Conservation (phyloP, 1,140 invertebrate genomes). For the Drosophila gunungcola region DNA sequence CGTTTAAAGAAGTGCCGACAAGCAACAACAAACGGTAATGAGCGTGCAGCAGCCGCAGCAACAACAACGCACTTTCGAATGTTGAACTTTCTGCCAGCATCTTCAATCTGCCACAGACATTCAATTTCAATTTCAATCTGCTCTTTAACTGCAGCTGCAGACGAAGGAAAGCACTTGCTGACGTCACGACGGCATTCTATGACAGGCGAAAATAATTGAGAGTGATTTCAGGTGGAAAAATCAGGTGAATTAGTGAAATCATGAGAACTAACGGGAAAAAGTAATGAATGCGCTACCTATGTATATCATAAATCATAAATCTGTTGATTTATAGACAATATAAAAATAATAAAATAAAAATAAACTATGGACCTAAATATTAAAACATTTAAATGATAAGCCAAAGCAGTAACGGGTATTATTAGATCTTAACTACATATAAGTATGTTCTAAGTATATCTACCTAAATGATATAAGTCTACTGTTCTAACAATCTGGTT, state of each 20-base stretch:
- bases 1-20: conserved; percentile 76
- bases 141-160: conserved; percentile 14
- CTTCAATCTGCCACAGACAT: conserved; percentile 23
- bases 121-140: conserved; percentile 28
- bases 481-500: no score
- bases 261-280: neutral
- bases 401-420: no score
- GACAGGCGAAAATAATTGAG: conserved; percentile 31
- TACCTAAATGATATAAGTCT: no score
- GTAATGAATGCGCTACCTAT: neutral
- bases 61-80: conserved; percentile 63
- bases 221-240: conserved; percentile 23
- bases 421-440: no score
- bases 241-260: conserved; percentile 4
- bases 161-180: conserved; percentile 19
- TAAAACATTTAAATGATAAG: no score
- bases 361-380: no score
- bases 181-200: conserved; percentile 48
- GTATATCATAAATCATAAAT: no score
- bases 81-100: conserved; percentile 48
- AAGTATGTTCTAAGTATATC: no score
- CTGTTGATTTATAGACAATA: no score
- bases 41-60: conserved; percentile 51
- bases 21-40: conserved; percentile 60
- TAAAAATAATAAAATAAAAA: no score